phyloP scores from a whole-genome alignment of 2,797 vertebrate species.

The Macropodus opercularis region DNA sequence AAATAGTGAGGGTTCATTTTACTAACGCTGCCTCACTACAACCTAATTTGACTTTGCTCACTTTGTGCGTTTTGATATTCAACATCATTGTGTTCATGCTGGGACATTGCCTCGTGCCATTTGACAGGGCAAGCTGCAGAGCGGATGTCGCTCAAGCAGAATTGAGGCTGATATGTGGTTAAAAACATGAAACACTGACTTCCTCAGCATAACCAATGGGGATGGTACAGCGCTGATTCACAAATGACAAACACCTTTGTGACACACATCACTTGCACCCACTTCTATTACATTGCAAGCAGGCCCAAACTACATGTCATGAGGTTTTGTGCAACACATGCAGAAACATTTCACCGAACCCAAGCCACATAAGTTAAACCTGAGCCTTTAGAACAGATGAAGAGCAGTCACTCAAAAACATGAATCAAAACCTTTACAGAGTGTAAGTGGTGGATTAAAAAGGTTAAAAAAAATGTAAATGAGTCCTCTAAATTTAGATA shows the following conservation, averaged over 20 bases:
- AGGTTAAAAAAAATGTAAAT: slow-evolving; percentile 39
- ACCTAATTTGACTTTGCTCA: neutral
- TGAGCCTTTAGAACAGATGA: neutral
- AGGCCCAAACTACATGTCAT: slow-evolving; percentile 31
- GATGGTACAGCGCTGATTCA: slow-evolving; percentile 79
- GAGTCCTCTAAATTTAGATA: slow-evolving; percentile 36
- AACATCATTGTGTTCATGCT: slow-evolving; percentile 35
- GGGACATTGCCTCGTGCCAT: slow-evolving; percentile 33
- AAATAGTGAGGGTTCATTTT: neutral
- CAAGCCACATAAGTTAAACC: slow-evolving; percentile 14
- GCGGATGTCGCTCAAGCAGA: slow-evolving; percentile 75
- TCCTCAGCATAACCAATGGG: slow-evolving; percentile 78
- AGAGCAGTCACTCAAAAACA: slow-evolving; percentile 5
- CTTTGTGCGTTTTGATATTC: slow-evolving; percentile 36
- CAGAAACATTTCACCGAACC: slow-evolving; percentile 35
- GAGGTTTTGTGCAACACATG: slow-evolving; percentile 20
- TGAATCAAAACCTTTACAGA: slow-evolving; percentile 33
- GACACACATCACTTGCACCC: slow-evolving; percentile 38
- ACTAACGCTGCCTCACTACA: neutral
- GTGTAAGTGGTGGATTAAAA: slow-evolving; percentile 48
- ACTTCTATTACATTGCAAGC: slow-evolving; percentile 28
- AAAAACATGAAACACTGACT: slow-evolving; percentile 79
- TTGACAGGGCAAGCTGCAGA: slow-evolving; percentile 53
- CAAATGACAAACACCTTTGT: slow-evolving; percentile 74
- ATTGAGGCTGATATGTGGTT: slow-evolving; percentile 78